A percentile compares a stretch with the other conserved stretches of the same genome.
Conservation (phyloP, 2,888 invertebrate species). For the Drosophila subquinaria region DNA sequence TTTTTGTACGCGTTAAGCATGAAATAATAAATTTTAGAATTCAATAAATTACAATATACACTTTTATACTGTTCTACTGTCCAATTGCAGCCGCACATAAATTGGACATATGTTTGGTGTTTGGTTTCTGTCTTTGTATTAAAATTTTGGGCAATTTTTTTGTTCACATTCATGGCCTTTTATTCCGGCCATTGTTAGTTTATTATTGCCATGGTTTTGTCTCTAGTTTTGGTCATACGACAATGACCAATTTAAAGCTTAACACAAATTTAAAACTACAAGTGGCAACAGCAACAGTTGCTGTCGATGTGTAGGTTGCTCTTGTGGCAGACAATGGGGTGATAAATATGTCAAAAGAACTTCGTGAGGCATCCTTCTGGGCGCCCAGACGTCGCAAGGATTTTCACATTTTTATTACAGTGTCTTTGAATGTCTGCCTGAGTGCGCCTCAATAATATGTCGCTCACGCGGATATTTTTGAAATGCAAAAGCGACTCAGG, state of each 20-base stretch:
- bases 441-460: conserved; percentile 45
- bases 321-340: conserved; percentile 52
- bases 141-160: conserved; percentile 17
- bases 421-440: conserved; percentile 33
- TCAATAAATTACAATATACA: conserved; percentile 72
- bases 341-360: conserved; percentile 68
- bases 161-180: conserved; percentile 16
- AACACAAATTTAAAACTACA: conserved; percentile 4
- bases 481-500: conserved; percentile 52
- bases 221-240: conserved; percentile 4
- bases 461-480: conserved; percentile 54
- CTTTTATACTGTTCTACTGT: conserved; percentile 17
- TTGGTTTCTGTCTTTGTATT: conserved; percentile 20
- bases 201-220: conserved; percentile 19
- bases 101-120: conserved; percentile 36
- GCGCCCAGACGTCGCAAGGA: conserved; percentile 46
- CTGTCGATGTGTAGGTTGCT: conserved; percentile 18
- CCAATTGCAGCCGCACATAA: conserved; percentile 13
- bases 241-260: conserved; percentile 6
- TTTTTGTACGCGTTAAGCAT: conserved; percentile 27
- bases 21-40: conserved; percentile 60
- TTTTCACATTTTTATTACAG: conserved; percentile 70
- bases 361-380: conserved; percentile 51
- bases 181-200: conserved; percentile 22
- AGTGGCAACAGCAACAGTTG: conserved; percentile 44